Conservation (phyloP, 2,113 vertebrate species). For the Petaurus breviceps region DNA sequence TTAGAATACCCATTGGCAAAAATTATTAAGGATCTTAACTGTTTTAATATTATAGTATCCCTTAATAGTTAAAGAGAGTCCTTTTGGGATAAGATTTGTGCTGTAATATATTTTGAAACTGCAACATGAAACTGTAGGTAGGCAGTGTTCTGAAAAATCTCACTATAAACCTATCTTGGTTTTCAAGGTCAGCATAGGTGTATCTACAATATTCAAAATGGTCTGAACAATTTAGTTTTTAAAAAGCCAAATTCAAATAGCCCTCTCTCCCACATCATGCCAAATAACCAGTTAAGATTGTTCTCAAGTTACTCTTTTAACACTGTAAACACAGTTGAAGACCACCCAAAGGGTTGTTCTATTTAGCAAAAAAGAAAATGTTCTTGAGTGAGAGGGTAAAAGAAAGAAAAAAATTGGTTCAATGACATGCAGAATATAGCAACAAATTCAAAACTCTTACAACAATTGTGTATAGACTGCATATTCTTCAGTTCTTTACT, state of each 20-base stretch:
- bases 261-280: constrained; percentile 25
- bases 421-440: constrained; percentile 6
- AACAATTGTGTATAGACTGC: constrained; percentile 31
- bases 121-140: not conserved
- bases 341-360: constrained; percentile 32
- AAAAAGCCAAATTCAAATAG: constrained; percentile 39
- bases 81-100: not conserved
- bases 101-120: not conserved
- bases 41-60: constrained; percentile 65
- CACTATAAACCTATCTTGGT: not conserved
- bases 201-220: constrained; percentile 34
- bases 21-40: constrained; percentile 84
- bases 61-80: constrained; percentile 9
- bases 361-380: constrained; percentile 34
- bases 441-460: constrained; percentile 4
- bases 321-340: not conserved
- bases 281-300: constrained; percentile 43
- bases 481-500: constrained; percentile 40
- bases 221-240: constrained; percentile 31
- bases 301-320: constrained; percentile 40
- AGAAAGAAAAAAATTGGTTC: constrained; percentile 24
- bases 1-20: constrained; percentile 69
- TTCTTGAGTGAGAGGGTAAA: not conserved
- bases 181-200: constrained; percentile 35
- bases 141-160: not conserved